Conservation (phyloP, 2,113 vertebrate genomes). For the Notechis scutatus region DNA sequence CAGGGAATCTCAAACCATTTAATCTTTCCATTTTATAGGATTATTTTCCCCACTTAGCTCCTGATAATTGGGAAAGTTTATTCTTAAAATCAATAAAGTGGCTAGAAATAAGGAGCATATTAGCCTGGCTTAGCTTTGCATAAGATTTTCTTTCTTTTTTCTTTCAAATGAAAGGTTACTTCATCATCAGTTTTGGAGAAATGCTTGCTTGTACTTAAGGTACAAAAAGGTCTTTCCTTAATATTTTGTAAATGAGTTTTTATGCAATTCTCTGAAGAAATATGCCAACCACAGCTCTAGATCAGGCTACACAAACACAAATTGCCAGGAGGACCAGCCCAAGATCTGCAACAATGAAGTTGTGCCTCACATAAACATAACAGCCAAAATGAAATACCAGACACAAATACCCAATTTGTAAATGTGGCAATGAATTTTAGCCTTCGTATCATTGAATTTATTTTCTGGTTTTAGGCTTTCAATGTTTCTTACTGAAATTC, state of each 20-base stretch:
- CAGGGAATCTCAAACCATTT: rapidly evolving
- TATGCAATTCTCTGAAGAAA: not conserved
- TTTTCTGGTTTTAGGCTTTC: constrained; percentile 46
- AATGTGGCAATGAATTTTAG: not conserved
- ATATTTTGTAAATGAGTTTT: not conserved
- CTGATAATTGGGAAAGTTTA: rapidly evolving
- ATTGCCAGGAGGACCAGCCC: not conserved
- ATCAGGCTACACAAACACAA: not conserved
- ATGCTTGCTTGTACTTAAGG: not conserved
- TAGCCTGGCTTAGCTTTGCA: not conserved
- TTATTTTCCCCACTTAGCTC: rapidly evolving
- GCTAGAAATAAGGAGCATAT: rapidly evolving
- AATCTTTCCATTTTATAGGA: rapidly evolving
- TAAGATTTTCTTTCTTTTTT: not conserved
- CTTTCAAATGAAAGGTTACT: not conserved
- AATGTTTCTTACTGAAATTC: constrained; percentile 2
- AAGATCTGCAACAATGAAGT: not conserved
- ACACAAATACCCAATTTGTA: not conserved
- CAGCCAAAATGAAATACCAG: not conserved
- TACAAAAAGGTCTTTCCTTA: rapidly evolving
- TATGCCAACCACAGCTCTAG: not conserved
- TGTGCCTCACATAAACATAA: not conserved
- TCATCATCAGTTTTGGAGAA: not conserved
- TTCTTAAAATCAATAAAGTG: not conserved
- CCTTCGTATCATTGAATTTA: not conserved